Percentiles rank a stretch among this genome's conserved stretches.
Evolutionary conservation across 35 echinoderm and acorn worm species (phyloP).

Genomic region (Patiria miniata): DNA sequence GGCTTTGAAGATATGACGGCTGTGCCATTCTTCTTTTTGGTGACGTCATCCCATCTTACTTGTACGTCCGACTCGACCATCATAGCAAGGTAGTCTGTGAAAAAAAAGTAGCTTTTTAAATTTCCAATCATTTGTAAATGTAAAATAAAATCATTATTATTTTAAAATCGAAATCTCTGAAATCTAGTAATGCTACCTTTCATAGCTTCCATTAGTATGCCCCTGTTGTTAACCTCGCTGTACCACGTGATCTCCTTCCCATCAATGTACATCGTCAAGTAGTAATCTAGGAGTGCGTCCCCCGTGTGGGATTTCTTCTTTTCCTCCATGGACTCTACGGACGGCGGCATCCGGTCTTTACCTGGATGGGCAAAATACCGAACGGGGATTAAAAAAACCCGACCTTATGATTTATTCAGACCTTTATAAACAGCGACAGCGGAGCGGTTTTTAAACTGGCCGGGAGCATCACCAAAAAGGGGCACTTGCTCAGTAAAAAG

Average conservation of each 20-base stretch:
- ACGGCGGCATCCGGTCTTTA: constrained; percentile 81
- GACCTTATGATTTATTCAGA: too few species aligned
- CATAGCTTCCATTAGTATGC: constrained; percentile 47
- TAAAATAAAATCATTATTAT: background rate
- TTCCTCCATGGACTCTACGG: constrained; percentile 84
- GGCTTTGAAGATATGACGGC: constrained; percentile 42
- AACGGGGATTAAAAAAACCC: too few species aligned
- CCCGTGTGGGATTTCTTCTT: constrained; percentile 62
- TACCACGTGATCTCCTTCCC: constrained; percentile 86
- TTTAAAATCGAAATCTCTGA: background rate
- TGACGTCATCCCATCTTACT: constrained; percentile 34
- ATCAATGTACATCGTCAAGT: constrained; percentile 76
- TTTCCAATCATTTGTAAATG: background rate
- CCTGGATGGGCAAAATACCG: constrained; percentile 55
- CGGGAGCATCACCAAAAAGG: too few species aligned
- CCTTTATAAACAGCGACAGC: too few species aligned
- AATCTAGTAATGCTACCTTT: constrained; percentile 35
- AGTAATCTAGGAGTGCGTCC: constrained; percentile 76
- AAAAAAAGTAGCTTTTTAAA: background rate
- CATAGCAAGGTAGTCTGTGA: constrained; percentile 77
- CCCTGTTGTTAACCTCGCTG: constrained; percentile 56
- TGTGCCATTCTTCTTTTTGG: constrained; percentile 39
- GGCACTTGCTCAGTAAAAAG: too few species aligned
- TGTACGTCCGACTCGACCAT: constrained; percentile 83
- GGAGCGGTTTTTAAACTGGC: too few species aligned